Evolutionary conservation across 2,113 vertebrate genomes (phyloP).

Genomic region (Actenoides hombroni): DNA sequence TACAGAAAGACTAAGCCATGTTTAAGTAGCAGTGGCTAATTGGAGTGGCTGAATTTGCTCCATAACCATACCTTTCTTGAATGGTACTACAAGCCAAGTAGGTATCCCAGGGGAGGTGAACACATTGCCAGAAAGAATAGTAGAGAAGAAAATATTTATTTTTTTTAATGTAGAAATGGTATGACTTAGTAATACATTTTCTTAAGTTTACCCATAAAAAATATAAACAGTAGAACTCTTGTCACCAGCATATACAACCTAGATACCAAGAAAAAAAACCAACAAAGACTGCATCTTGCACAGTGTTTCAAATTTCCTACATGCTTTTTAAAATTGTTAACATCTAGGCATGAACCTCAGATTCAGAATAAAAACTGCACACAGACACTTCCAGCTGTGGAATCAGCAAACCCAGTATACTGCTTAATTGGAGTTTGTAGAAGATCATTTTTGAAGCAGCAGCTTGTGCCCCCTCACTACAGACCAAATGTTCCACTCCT

Average conservation of each 20-base stretch:
- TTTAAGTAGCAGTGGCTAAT: neutral
- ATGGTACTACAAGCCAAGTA: neutral
- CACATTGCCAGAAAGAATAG: neutral
- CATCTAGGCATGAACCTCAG: neutral
- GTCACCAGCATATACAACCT: neutral
- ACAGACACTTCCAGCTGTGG: neutral
- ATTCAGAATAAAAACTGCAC: neutral
- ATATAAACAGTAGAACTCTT: neutral
- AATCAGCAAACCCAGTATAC: neutral
- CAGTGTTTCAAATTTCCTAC: neutral
- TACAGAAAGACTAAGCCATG: neutral
- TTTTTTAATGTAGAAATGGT: neutral
- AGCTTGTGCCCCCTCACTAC: neutral
- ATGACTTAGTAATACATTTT: neutral
- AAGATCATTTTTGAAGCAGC: neutral
- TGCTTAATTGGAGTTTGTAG: neutral
- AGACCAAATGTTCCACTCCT: conserved; percentile 21
- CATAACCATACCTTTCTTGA: neutral
- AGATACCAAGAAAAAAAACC: neutral
- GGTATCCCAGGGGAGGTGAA: neutral
- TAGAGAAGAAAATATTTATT: neutral
- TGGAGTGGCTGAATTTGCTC: neutral
- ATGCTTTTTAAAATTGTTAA: neutral
- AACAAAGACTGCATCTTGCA: neutral
- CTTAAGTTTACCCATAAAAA: neutral